A percentile compares a stretch with the other conserved stretches of the same genome.
Evolutionary conservation across 2,113 vertebrate species (phyloP).

Genomic region (Callionymus lyra): DNA sequence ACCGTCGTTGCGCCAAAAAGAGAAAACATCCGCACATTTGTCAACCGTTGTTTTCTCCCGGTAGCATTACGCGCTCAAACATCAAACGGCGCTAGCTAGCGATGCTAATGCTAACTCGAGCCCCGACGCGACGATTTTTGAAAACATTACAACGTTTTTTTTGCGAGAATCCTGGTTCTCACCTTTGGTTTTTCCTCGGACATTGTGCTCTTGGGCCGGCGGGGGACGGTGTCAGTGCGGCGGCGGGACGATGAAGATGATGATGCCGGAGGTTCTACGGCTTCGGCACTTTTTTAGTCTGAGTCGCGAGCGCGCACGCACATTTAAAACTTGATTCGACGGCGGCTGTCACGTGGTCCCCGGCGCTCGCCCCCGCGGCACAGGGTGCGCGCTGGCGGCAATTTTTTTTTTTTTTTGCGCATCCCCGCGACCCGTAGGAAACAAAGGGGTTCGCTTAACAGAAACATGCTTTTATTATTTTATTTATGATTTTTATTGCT

Average conservation of each 20-base stretch:
- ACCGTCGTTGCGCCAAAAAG: conserved; percentile 7
- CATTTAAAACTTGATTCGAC: conserved; percentile 59
- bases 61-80: conserved; percentile 52
- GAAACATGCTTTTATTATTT: background rate
- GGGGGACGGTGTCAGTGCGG: conserved; percentile 1
- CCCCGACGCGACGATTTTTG: background rate
- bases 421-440: conserved; percentile 18
- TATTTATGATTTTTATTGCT: no score
- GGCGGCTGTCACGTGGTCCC: conserved; percentile 58
- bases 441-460: conserved; percentile 3
- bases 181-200: conserved; percentile 89
- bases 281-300: conserved; percentile 41
- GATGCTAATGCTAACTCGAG: conserved; percentile 19
- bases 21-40: conserved; percentile 37
- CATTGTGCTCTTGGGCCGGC: conserved; percentile 56
- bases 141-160: no score
- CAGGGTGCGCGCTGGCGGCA: conserved; percentile 34
- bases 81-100: conserved; percentile 34
- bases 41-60: conserved; percentile 56
- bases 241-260: background rate
- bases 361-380: conserved; percentile 48
- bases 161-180: conserved; percentile 11
- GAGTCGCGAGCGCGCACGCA: conserved; percentile 65
- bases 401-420: conserved; percentile 45
- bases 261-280: background rate